These are phyloP conservation scores for Morelia viridis DNA, from an alignment of 2,797 vertebrate genomes.

Conservation along the genomic window DNA sequence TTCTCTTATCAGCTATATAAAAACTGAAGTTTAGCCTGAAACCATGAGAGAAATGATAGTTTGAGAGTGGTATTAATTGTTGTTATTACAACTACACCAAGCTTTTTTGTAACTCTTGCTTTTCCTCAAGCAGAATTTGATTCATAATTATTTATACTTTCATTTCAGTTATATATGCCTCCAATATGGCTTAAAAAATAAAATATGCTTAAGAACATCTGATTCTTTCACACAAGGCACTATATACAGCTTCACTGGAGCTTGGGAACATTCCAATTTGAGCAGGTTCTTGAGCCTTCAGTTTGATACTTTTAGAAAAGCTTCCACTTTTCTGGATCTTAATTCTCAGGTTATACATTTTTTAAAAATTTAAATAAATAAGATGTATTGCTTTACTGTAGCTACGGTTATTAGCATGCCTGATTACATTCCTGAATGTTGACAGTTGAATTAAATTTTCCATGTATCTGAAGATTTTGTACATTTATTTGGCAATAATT, in stretches of 20 bases:
- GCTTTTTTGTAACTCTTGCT: background rate
- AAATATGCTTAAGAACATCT: background rate
- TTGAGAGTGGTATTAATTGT: constrained; percentile 11
- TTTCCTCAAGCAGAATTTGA: constrained; percentile 16
- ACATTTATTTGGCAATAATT: background rate
- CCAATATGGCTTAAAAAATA: background rate
- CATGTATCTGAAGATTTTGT: background rate
- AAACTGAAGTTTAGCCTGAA: background rate
- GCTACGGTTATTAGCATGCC: too few relatives aligned
- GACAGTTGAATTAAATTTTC: background rate
- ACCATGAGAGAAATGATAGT: constrained; percentile 11
- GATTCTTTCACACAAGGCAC: background rate
- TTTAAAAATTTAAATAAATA: background rate
- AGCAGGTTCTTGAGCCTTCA: background rate
- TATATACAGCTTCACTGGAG: background rate
- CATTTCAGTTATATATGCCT: background rate
- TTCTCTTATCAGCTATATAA: constrained; percentile 14
- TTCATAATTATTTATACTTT: background rate
- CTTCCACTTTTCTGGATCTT: background rate
- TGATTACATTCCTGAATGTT: too few relatives aligned
- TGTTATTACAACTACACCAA: constrained; percentile 26
- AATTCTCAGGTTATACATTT: background rate
- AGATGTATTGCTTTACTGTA: background rate
- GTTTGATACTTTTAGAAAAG: background rate
- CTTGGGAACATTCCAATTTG: background rate